phyloP scores from a whole-genome alignment of 2,888 invertebrate genomes.

The Zaprionus lineosus region DNA sequence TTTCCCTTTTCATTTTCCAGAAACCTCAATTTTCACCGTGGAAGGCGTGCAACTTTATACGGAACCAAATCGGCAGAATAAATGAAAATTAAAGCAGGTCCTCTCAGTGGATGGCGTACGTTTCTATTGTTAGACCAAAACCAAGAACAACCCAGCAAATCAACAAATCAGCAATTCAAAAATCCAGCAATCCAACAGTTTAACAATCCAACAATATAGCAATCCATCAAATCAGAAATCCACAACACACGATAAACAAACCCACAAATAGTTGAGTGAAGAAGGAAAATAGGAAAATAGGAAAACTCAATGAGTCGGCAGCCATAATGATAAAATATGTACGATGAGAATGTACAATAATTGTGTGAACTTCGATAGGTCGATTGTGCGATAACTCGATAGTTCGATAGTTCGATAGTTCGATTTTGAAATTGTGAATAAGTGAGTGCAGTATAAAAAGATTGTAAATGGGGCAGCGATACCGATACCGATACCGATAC shows the following conservation, averaged over 20 bases:
- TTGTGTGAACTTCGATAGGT: constrained; percentile 35
- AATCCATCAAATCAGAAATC: constrained; percentile 22
- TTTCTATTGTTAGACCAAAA: constrained; percentile 81
- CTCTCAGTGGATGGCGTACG: constrained; percentile 83
- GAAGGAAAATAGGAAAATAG: neutral
- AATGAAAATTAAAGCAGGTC: constrained; percentile 84
- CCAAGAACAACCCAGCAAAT: constrained; percentile 32
- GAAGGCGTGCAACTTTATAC: constrained; percentile 94
- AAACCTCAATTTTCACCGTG: constrained; percentile 97
- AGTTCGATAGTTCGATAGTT: constrained; percentile 28
- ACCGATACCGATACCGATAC: constrained; percentile 4
- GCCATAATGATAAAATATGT: constrained; percentile 43
- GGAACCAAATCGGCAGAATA: constrained; percentile 86
- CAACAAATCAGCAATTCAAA: neutral
- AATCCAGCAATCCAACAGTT: constrained; percentile 5
- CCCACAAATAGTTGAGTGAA: constrained; percentile 48
- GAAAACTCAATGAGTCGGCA: constrained; percentile 18
- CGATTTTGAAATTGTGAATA: constrained; percentile 34
- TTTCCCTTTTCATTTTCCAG: constrained; percentile 85
- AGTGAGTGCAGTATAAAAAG: neutral
- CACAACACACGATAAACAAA: constrained; percentile 25
- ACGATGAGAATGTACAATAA: constrained; percentile 29
- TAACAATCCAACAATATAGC: constrained; percentile 34
- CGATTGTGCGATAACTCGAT: too few relatives aligned
- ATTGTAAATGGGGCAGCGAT: too few relatives aligned